Base-by-base conservation (phyloP, 1,140 invertebrate genomes). In the Anoplophora glabripennis region DNA sequence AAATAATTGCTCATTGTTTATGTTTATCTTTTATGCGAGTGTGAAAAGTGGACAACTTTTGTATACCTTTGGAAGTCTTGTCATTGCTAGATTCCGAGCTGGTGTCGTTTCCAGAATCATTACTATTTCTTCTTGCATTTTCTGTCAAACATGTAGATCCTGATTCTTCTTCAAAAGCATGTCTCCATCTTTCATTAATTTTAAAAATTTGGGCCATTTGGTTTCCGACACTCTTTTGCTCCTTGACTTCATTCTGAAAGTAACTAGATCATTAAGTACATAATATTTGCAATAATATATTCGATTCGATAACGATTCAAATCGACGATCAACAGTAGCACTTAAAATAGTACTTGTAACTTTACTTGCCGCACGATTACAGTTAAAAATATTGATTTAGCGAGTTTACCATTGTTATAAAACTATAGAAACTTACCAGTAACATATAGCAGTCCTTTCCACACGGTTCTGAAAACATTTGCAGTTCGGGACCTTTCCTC, bases 31-130 rank as follows among this genome's bases (percentile, higher is more conserved):
- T n/a, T n/a, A n/a, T n/a, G n/a, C n/a, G n/a, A n/a, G n/a, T n/a
- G n/a, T n/a, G n/a, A n/a, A n/a, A n/a, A n/a, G n/a, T n/a, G 15
- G 11, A 7, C n/a, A 7, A 38, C 51, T 49, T 49, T 34, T n/a
- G 15, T 33, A 28, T 64, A 74, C 70, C 72, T 69, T 74, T 72
- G 51, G 65, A 71, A 54, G 70, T 85, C 68, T 89, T 92, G 67
- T 95, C 93, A 70, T 94, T 94, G 70, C 92, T 94, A 71, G 94
- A 92, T 76, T 96, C 92, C 2, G 90, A 93, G 68, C 90, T 94
- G 0, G 90, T 91, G 76, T 96, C 93, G 76, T 95, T 94, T 40
- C 92, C 91, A 17, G 92, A 94, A 78, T 94, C 92, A 7, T 90
- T 82, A 18, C 85, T 81, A 18, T 84, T 81, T 67, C 86, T 83